These are phyloP conservation scores for Eriocheir sinensis DNA, from an alignment of 1,140 invertebrate genomes.

Conservation along the genomic window DNA sequence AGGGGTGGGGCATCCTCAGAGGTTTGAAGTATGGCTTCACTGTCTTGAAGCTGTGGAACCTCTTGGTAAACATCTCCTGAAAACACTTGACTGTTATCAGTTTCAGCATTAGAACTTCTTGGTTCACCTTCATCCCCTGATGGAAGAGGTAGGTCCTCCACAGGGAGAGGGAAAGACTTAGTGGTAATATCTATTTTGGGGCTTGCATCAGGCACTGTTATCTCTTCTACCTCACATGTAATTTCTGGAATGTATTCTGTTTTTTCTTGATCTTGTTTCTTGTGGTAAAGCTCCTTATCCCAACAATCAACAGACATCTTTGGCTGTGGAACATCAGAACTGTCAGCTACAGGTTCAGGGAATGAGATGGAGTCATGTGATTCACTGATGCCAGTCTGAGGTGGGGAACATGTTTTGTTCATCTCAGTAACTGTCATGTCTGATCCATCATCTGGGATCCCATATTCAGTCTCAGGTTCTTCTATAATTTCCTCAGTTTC, in stretches of 20 bases:
- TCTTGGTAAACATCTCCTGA: constrained; percentile 37
- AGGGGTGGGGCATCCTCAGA: constrained; percentile 16
- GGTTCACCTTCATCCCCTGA: constrained; percentile 20
- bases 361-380: background rate
- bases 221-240: background rate
- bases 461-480: constrained; percentile 81
- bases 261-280: background rate
- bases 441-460: constrained; percentile 85
- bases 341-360: background rate
- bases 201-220: background rate
- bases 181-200: background rate
- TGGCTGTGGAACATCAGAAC: constrained; percentile 34
- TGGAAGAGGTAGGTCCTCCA: background rate
- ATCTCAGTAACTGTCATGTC: constrained; percentile 84
- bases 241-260: background rate
- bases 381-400: constrained; percentile 75
- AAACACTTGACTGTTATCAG: background rate
- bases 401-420: constrained; percentile 63
- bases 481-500: constrained; percentile 76
- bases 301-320: background rate
- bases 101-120: background rate
- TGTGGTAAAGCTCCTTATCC: constrained; percentile 34
- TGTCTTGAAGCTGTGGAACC: background rate
- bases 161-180: constrained; percentile 24
- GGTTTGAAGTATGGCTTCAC: background rate